A percentile compares a stretch with the other conserved stretches of the same genome.
These are phyloP conservation scores for Melanerpes formicivorus DNA, from an alignment of 2,113 vertebrate species.

Conservation along the genomic window DNA sequence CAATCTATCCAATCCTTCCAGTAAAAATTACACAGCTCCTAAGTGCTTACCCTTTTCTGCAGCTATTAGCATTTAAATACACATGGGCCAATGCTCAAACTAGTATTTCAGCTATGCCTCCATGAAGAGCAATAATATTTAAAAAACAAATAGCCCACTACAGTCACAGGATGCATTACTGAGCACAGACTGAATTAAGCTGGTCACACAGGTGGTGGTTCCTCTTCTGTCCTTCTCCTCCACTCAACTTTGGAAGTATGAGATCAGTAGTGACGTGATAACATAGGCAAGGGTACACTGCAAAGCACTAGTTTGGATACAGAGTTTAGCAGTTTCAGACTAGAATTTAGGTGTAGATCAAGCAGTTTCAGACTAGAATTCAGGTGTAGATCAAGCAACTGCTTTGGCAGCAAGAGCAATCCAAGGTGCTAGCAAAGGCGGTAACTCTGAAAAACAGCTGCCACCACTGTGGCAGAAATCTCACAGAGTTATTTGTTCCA, in stretches of 20 bases:
- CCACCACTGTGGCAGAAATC: not conserved
- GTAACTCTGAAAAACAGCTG: not conserved
- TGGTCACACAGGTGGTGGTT: not conserved
- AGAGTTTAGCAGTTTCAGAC: not conserved
- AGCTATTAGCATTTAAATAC: slow-evolving; percentile 33
- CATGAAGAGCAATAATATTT: slow-evolving; percentile 14
- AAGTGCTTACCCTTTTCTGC: not conserved
- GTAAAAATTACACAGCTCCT: not conserved
- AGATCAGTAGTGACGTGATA: not conserved
- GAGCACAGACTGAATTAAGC: not conserved
- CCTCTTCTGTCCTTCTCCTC: not conserved
- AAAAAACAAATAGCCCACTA: not conserved
- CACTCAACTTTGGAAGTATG: not conserved
- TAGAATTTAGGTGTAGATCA: not conserved
- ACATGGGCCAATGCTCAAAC: not conserved
- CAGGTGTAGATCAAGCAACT: not conserved
- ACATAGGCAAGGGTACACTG: not conserved
- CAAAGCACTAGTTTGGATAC: not conserved
- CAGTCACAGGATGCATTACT: slow-evolving; percentile 12
- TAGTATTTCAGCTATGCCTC: slow-evolving; percentile 28
- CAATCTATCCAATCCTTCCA: not conserved
- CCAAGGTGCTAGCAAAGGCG: not conserved
- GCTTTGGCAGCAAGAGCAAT: not conserved
- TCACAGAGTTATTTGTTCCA: not conserved
- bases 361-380: not conserved